These are phyloP conservation scores for Lepidostoma basale DNA, from an alignment of 1,140 invertebrate genomes.

Conservation along the genomic window DNA sequence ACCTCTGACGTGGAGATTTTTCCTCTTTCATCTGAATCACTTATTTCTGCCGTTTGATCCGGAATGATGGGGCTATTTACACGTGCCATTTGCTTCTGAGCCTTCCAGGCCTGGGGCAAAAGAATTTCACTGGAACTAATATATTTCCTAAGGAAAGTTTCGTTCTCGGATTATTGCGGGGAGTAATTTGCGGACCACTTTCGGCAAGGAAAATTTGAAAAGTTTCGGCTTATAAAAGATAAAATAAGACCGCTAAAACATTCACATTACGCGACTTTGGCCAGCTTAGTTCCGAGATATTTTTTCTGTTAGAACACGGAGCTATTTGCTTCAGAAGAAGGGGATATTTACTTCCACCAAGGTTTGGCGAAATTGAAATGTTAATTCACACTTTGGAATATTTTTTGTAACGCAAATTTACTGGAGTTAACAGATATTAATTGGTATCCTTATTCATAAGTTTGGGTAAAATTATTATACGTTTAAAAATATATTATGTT, in stretches of 20 bases:
- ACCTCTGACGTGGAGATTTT: neutral
- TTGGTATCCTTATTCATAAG: too few species aligned
- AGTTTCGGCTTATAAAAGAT: slow-evolving; percentile 8
- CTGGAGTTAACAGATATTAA: too few species aligned
- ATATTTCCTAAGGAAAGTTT: neutral
- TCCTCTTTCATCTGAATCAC: neutral
- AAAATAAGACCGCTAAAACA: slow-evolving; percentile 1
- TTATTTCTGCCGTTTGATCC: neutral
- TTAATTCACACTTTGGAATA: too few species aligned
- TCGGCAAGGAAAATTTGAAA: neutral
- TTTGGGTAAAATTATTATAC: too few species aligned
- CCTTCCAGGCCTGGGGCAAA: neutral
- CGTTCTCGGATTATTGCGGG: neutral
- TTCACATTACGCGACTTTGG: neutral
- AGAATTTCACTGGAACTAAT: neutral
- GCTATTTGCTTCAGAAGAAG: too few species aligned
- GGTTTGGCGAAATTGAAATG: too few species aligned
- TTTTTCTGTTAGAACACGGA: neutral
- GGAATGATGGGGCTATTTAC: neutral
- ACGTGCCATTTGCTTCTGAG: neutral
- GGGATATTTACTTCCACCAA: too few species aligned
- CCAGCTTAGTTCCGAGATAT: neutral
- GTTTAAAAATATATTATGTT: too few species aligned
- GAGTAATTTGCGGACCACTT: neutral
- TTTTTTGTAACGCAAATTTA: too few species aligned